These are phyloP conservation scores for Brachyrhaphis roseni DNA, from an alignment of 2,797 vertebrate genomes.

Conservation along the genomic window DNA sequence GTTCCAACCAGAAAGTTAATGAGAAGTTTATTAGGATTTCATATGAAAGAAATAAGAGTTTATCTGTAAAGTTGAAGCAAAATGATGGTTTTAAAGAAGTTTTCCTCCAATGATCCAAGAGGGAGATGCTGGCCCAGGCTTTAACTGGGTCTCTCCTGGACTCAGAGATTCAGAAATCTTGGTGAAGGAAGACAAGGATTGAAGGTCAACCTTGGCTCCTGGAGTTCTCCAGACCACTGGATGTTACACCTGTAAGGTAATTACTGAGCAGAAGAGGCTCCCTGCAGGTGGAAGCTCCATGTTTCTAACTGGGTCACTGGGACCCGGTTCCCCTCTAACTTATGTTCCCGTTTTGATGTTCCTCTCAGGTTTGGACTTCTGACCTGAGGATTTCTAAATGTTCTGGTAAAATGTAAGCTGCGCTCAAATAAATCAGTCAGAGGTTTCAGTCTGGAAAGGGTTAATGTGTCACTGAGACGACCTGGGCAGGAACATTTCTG, in stretches of 20 bases:
- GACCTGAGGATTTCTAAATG: constrained; percentile 1
- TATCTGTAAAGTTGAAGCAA: background rate
- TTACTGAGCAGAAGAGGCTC: background rate
- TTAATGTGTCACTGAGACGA: constrained; percentile 21
- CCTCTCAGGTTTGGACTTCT: background rate
- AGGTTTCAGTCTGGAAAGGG: background rate
- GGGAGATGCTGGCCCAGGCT: background rate
- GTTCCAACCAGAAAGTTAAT: background rate
- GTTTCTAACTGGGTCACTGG: background rate
- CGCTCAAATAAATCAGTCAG: background rate
- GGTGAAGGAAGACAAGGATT: background rate
- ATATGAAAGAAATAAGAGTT: background rate
- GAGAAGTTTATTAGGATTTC: no score
- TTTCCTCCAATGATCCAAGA: background rate
- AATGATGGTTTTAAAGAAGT: background rate
- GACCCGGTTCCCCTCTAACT: background rate
- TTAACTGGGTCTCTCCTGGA: background rate
- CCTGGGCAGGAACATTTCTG: constrained; percentile 9
- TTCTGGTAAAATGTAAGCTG: constrained; percentile 17
- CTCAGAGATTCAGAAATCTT: background rate
- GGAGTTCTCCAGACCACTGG: background rate
- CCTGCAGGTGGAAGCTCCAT: background rate
- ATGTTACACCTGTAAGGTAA: background rate
- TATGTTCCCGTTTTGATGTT: background rate
- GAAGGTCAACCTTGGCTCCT: no score